Evolutionary conservation across 2,888 invertebrate species (phyloP), one percentile per base, ranked within the genome.

Genomic region (Machimus atricapillus): DNA sequence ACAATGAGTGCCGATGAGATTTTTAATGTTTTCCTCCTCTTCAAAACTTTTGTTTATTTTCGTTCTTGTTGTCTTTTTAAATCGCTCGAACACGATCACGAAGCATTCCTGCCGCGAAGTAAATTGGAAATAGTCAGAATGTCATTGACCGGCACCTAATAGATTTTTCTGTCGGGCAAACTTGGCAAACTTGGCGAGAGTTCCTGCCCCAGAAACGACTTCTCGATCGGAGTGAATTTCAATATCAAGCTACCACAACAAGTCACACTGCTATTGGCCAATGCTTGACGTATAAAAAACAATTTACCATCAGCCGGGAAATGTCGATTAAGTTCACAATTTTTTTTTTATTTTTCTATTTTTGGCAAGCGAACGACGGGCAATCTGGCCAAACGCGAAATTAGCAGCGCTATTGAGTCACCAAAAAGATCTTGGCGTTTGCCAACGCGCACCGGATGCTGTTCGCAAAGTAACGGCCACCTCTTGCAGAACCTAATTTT

Each of bases 61-160:
- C 27, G 23, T 27, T 58, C 23, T n/a, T 58, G 23, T 6, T 56
- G 8, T 56, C 5, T 46, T 46, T 43, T 46, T 46, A n/a, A 66
- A 23, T 66, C 66, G 27, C 23, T 66, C 23, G 27, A 66, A 66
- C 27, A 23, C 23, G 66, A 66, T 3, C 31, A 23, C 66, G 66
- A 27, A 12, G 23, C 8, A 66, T 66, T 66, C 23, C 66, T 66
- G 66, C 12, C 66, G 27, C 23, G 56, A 79, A 46, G 56, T 56
- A n/a, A 79, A 46, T 79, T 79, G 52, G 56, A 79, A 79, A 79
- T 79, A 79, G 52, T 8, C 46, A 1, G 43, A n/a, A 31, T 31
- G 79, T 79, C 79, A 34, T 79, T 79, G 79, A 79, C 79, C 79
- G 79, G 52, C 52, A 52, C 79, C 16, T 52, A 34, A 76, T 37